Conservation (phyloP, 2,888 invertebrate species). For the Eupithecia pulchellata region DNA sequence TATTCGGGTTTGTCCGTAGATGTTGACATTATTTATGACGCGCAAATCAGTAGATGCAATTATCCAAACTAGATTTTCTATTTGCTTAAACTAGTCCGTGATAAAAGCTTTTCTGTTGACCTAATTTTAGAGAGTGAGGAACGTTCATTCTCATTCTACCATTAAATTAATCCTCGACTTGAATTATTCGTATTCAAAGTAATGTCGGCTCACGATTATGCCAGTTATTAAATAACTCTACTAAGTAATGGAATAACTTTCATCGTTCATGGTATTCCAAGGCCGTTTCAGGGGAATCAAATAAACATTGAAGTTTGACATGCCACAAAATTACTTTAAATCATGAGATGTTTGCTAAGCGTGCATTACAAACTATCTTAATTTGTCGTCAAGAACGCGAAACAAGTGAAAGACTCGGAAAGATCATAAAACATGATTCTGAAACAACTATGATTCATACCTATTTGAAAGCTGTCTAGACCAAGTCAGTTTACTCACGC, state of each 20-base stretch:
- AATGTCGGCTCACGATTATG: conserved; percentile 2
- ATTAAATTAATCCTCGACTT: conserved; percentile 4
- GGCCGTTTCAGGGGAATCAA: conserved; percentile 18
- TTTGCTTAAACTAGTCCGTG: background rate
- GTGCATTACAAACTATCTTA: background rate
- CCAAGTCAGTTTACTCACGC: conserved; percentile 16
- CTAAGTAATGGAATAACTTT: conserved; percentile 22
- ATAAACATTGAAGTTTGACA: conserved; percentile 6
- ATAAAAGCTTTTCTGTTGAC: background rate
- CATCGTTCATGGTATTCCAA: conserved; percentile 11
- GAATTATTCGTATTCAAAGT: conserved; percentile 22
- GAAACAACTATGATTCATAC: conserved; percentile 2
- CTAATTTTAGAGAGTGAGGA: background rate
- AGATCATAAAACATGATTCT: background rate
- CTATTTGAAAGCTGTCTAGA: conserved; percentile 16
- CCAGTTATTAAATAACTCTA: conserved; percentile 21
- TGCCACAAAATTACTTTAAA: background rate
- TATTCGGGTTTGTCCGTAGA: conserved; percentile 15
- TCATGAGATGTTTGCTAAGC: background rate
- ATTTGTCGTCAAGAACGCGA: background rate
- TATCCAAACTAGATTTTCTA: background rate
- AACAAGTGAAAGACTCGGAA: background rate
- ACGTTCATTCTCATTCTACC: background rate
- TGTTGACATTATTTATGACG: conserved; percentile 21
- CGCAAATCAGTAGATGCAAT: conserved; percentile 12